Percentiles rank a stretch among this genome's conserved stretches.
These are phyloP conservation scores for Hippocampus comes DNA, from an alignment of 2,113 vertebrate genomes.

Conservation along the genomic window DNA sequence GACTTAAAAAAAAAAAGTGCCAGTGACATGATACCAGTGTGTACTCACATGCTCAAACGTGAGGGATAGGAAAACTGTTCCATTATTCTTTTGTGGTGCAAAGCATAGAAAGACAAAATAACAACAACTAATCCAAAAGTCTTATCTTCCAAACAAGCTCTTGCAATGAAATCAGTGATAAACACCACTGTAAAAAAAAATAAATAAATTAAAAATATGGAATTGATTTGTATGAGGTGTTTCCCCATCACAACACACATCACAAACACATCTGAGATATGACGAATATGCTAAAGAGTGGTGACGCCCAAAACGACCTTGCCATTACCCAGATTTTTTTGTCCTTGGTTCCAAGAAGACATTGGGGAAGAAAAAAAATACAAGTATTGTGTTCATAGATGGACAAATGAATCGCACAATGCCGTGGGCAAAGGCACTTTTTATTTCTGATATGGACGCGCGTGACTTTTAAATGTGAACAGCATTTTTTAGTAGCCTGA, in stretches of 20 bases:
- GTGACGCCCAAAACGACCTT: not conserved
- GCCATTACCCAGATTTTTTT: too few species aligned
- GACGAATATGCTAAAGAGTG: not conserved
- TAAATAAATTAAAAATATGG: too few species aligned
- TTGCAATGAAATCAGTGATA: constrained; percentile 28
- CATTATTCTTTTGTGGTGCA: constrained; percentile 39
- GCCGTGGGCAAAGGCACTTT: not conserved
- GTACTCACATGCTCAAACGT: constrained; percentile 19
- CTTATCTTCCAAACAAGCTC: constrained; percentile 15
- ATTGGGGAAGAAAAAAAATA: not conserved
- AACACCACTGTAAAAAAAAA: constrained; percentile 14
- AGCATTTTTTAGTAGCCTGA: not conserved
- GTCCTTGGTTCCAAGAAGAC: not conserved
- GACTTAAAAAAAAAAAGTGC: constrained; percentile 5
- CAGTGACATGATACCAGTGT: constrained; percentile 31
- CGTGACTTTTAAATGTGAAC: not conserved
- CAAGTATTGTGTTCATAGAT: not conserved
- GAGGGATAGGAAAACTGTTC: constrained; percentile 13
- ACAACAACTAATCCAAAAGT: constrained; percentile 24
- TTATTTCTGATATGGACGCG: not conserved
- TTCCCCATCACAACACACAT: too few species aligned
- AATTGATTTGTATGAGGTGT: too few species aligned
- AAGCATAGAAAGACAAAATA: constrained; percentile 18
- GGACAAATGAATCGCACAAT: not conserved
- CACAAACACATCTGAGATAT: too few species aligned